Evolutionary conservation across 1,140 invertebrate genomes (phyloP), one percentile per base, ranked within the genome.

Genomic region (Drosophila funebris): DNA sequence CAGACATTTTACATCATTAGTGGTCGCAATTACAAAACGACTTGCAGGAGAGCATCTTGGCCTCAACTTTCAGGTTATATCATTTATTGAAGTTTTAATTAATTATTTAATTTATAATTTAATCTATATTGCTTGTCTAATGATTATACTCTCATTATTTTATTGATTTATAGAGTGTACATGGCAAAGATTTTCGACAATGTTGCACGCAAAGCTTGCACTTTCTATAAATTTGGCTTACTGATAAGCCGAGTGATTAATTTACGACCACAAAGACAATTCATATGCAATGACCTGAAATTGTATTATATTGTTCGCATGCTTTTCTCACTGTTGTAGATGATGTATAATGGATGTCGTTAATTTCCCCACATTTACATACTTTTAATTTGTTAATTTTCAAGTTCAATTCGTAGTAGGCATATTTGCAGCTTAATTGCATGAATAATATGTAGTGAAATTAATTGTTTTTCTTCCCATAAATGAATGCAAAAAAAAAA

Each of bases 281-380:
- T 54, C 31, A 43, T 57, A 71, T 66, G 16, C 61, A 71, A 67
- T 72, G 63, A 73, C 69, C 63, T 68, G 63, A 31, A 33, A 57
- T 71, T 44, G 16, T 68, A 36, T 60, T 48, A 16, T 41, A 66
- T 71, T 71, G 43, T 66, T 54, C 36, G 3, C 7, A 18, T 8
- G 13, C 8, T 33, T 33, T 61, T 48, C 18, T 33, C 39, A 58
- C 24, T 31, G n/a, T 16, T 41, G 36, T 31, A 14, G 56, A 61
- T 41, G 24, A 9, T 46, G 63, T 39, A 60, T 67, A 67, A 64
- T 61, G 41, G 37, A 54, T 62, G 22, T 61, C 48, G 48, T 48
- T 75, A 43, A 27, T 46, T 84, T 73, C 50, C 27, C 68, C 54
- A 37, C 50, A 76, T 85, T 84, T 76, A 70, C 76, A 85, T 73